A percentile compares a stretch with the other conserved stretches of the same genome.
Evolutionary conservation across 2,888 invertebrate genomes (phyloP).

Genomic region (Sthenelais limicola): DNA sequence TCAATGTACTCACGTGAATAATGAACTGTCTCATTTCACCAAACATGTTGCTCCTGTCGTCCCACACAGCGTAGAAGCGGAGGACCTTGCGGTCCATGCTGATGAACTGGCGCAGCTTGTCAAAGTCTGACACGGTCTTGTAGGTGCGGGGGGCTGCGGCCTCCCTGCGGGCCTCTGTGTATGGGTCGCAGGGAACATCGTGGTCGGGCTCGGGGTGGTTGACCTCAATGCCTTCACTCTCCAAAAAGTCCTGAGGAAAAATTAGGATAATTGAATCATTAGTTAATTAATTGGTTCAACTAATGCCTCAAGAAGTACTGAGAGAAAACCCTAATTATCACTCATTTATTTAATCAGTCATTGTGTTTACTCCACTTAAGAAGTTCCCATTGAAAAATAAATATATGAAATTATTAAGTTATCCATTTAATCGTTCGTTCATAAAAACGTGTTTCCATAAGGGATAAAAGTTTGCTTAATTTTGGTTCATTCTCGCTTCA

Average conservation of each 20-base stretch:
- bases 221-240: conserved; percentile 86
- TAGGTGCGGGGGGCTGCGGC: conserved; percentile 64
- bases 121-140: conserved; percentile 72
- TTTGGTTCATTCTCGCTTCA: too few species aligned
- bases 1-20: conserved; percentile 76
- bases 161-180: conserved; percentile 71
- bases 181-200: conserved; percentile 80
- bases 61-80: conserved; percentile 74
- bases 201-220: conserved; percentile 77
- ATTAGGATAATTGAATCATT: background rate
- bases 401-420: too few species aligned
- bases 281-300: too few species aligned
- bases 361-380: too few species aligned
- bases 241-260: conserved; percentile 81
- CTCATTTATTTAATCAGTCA: too few species aligned
- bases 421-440: too few species aligned
- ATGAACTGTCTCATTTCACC: conserved; percentile 76
- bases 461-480: too few species aligned
- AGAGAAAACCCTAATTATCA: too few species aligned
- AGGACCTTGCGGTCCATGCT: conserved; percentile 73
- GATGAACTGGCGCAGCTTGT: conserved; percentile 74
- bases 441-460: too few species aligned
- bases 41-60: conserved; percentile 73
- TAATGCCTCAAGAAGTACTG: too few species aligned
- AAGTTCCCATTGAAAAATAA: too few species aligned